Evolutionary conservation across 2,797 vertebrate species (phyloP).

Genomic region (Triplophysa bombifrons): DNA sequence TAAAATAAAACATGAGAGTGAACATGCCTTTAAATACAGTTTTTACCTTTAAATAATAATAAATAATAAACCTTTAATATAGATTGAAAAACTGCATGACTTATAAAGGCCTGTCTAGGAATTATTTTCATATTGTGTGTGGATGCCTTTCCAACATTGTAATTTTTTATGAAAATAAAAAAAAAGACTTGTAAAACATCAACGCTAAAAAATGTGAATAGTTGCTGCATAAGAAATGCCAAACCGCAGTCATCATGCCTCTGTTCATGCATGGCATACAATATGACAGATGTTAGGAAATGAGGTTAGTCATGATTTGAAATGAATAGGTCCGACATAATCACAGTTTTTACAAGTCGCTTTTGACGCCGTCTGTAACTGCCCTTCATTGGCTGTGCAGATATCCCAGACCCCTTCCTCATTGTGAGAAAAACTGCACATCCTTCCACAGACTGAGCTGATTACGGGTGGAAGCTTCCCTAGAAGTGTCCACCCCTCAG

Average conservation of each 20-base stretch:
- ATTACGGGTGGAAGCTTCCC: conserved; percentile 42
- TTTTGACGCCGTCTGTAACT: not conserved
- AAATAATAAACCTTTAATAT: not conserved
- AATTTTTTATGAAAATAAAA: conserved; percentile 10
- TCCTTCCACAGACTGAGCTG: conserved; percentile 34
- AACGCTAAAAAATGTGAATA: not conserved
- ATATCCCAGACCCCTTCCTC: conserved; percentile 16
- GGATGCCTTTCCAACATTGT: not conserved
- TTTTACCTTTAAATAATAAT: too few species aligned
- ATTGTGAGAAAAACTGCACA: conserved; percentile 31
- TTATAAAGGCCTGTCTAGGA: not conserved
- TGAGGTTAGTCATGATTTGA: not conserved
- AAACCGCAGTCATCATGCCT: not conserved
- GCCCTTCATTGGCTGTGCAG: not conserved
- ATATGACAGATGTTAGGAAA: not conserved
- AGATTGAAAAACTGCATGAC: not conserved
- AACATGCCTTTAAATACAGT: too few species aligned
- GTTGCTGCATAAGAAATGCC: not conserved
- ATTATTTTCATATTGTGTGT: not conserved
- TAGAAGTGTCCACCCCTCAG: conserved; percentile 29
- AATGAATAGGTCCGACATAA: not conserved
- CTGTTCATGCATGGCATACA: not conserved
- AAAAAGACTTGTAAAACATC: not conserved
- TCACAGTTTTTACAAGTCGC: not conserved
- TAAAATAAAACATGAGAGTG: too few species aligned